Evolutionary conservation across 2,888 invertebrate genomes (phyloP).

Genomic region (Sceliomorpha sp.): DNA sequence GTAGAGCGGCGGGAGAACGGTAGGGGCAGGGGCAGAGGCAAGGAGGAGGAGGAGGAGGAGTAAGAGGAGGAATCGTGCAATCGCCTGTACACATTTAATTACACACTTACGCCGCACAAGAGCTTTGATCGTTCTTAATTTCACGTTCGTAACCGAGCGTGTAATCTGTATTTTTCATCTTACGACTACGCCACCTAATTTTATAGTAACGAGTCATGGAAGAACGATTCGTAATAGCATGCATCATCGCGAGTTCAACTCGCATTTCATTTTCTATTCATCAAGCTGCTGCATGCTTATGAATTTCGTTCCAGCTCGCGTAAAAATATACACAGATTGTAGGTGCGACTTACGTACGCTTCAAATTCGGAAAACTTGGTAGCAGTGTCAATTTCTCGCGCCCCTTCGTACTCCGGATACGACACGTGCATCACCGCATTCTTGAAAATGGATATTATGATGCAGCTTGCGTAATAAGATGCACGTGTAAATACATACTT

Average conservation of each 20-base stretch:
- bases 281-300: neutral
- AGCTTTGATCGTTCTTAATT: constrained; percentile 65
- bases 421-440: too few species aligned
- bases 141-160: constrained; percentile 58
- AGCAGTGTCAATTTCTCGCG: too few species aligned
- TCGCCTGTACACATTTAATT: constrained; percentile 64
- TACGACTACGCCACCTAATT: constrained; percentile 31
- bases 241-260: too few species aligned
- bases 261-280: neutral
- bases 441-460: too few species aligned
- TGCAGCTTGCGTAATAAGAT: too few species aligned
- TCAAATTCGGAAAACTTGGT: too few species aligned
- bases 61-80: constrained; percentile 15
- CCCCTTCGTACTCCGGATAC: too few species aligned
- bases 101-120: constrained; percentile 58
- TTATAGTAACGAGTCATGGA: constrained; percentile 47
- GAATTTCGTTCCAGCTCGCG: neutral
- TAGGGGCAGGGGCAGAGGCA: neutral
- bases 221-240: neutral
- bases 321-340: too few species aligned
- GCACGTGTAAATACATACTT: too few species aligned
- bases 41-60: too few species aligned
- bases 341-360: too few species aligned
- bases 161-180: constrained; percentile 58
- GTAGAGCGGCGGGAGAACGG: constrained; percentile 29